Evolutionary conservation across 2,888 invertebrate species (phyloP).

Genomic region (Macrophya annulata): DNA sequence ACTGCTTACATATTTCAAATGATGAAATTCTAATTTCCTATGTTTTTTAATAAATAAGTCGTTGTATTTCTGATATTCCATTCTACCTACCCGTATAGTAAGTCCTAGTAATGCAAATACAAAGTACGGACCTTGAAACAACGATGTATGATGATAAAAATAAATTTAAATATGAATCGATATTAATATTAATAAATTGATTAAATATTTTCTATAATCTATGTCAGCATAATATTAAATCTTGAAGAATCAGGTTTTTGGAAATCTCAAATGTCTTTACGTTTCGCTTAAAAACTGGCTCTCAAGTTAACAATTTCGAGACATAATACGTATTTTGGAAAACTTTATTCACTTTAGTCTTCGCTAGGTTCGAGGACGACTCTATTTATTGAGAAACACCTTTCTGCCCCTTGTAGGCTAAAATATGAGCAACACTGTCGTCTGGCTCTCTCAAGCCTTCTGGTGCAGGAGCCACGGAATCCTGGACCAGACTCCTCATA

Average conservation of each 20-base stretch:
- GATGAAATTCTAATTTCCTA: constrained; percentile 19
- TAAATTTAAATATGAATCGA: constrained; percentile 20
- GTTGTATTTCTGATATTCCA: not conserved
- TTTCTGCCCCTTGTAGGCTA: constrained; percentile 87
- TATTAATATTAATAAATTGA: not conserved
- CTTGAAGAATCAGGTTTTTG: not conserved
- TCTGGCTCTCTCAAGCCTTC: constrained; percentile 59
- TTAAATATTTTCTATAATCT: constrained; percentile 7
- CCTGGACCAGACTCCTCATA: constrained; percentile 65
- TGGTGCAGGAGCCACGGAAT: constrained; percentile 76
- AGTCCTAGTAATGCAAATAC: not conserved
- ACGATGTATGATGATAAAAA: not conserved
- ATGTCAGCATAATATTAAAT: not conserved
- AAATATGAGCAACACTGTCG: constrained; percentile 81
- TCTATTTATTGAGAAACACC: constrained; percentile 51
- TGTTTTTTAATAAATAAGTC: constrained; percentile 38
- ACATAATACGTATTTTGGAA: not conserved
- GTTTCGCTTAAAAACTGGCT: not conserved
- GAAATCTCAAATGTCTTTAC: not conserved
- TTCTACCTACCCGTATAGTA: not conserved
- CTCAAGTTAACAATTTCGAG: not conserved
- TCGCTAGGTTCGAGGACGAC: constrained; percentile 40
- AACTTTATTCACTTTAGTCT: constrained; percentile 59
- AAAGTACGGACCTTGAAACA: constrained; percentile 4
- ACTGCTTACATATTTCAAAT: not conserved